Conservation (phyloP, 2,113 vertebrate genomes). For the Tympanuchus pallidicinctus region DNA sequence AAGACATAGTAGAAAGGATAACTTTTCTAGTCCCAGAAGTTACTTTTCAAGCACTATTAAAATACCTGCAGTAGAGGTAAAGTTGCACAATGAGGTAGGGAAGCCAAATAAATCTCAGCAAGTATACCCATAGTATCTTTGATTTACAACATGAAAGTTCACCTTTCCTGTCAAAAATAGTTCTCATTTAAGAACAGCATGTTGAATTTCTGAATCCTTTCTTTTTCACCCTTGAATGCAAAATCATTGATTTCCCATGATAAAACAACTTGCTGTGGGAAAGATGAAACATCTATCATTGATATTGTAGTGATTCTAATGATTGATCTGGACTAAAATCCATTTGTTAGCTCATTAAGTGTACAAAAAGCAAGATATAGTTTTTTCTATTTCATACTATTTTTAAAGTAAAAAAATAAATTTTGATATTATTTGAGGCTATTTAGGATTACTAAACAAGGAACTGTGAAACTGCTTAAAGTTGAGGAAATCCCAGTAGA, state of each 20-base stretch:
- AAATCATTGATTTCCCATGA: background rate
- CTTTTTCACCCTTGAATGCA: background rate
- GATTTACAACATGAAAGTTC: conserved; percentile 44
- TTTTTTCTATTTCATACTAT: background rate
- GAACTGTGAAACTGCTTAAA: background rate
- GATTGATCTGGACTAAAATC: background rate
- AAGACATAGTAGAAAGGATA: conserved; percentile 57
- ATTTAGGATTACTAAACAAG: fast-evolving
- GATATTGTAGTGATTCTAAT: background rate
- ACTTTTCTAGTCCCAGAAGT: conserved; percentile 60
- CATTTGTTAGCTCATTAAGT: background rate
- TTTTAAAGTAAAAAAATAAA: background rate
- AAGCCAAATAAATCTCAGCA: conserved; percentile 44
- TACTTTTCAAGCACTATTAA: conserved; percentile 46
- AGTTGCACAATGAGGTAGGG: conserved; percentile 28
- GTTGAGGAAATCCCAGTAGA: background rate
- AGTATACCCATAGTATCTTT: background rate
- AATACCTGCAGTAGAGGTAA: conserved; percentile 30
- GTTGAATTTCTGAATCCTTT: conserved; percentile 2
- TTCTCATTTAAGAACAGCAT: background rate
- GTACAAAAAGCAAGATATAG: background rate
- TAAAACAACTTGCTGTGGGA: background rate
- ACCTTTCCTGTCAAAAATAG: conserved; percentile 46
- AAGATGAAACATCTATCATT: background rate
- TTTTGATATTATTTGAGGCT: background rate